phyloP scores from a whole-genome alignment of 2,797 vertebrate genomes.

The Malacoraja senta region DNA sequence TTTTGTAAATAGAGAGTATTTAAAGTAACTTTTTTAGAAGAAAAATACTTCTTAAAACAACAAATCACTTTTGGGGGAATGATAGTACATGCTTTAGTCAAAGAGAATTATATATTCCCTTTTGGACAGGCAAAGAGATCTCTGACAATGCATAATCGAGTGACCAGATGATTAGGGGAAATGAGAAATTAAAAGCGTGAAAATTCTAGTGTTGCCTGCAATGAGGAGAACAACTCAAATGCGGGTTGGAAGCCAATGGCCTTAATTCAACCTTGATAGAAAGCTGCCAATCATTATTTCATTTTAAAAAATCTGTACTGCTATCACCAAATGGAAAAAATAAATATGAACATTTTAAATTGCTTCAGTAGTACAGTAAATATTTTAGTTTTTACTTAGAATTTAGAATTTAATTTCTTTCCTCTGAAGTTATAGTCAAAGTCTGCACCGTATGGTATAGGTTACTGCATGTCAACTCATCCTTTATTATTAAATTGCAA shows the following conservation, averaged over 20 bases:
- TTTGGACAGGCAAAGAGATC: not conserved
- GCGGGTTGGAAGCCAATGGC: not conserved
- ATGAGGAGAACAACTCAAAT: not conserved
- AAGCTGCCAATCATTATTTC: not conserved
- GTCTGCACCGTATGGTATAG: not conserved
- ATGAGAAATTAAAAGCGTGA: not conserved
- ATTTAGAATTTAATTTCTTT: not conserved
- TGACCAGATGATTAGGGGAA: not conserved
- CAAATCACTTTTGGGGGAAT: not conserved
- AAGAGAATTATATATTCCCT: not conserved
- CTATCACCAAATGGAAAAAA: not conserved
- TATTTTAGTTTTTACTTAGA: not conserved
- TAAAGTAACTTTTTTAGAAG: not conserved
- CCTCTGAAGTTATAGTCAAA: not conserved
- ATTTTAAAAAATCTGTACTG: not conserved
- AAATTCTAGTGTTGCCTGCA: not conserved
- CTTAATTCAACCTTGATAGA: not conserved
- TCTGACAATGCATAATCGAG: too few relatives aligned
- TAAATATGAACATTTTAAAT: not conserved
- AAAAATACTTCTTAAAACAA: not conserved
- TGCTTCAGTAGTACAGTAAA: not conserved
- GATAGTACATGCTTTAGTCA: not conserved
- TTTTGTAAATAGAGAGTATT: not conserved
- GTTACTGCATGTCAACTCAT: not conserved
- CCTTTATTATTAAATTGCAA: not conserved